A percentile compares a stretch with the other conserved stretches of the same genome.
These are phyloP conservation scores for Ceratosolen solmsi DNA, from an alignment of 1,140 invertebrate genomes.

Conservation along the genomic window DNA sequence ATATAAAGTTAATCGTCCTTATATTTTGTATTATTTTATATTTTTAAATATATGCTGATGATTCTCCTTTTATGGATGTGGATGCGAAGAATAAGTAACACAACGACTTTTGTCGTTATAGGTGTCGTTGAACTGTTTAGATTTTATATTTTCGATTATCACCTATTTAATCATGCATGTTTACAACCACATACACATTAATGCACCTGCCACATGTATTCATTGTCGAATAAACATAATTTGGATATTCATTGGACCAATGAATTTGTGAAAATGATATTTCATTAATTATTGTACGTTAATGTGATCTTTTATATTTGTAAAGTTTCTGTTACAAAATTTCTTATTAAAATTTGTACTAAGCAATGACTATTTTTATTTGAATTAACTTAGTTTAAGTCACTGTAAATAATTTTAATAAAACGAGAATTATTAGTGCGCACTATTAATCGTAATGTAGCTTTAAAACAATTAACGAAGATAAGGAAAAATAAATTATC, in stretches of 20 bases:
- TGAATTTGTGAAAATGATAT: constrained; percentile 24
- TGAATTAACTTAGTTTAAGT: too few species aligned
- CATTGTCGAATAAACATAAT: constrained; percentile 17
- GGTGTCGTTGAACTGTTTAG: background rate
- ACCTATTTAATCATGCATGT: constrained; percentile 25
- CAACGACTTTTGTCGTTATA: constrained; percentile 38
- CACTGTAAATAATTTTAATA: too few species aligned
- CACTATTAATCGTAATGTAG: too few species aligned
- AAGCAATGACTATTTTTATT: too few species aligned
- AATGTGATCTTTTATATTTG: background rate
- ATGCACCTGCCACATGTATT: background rate
- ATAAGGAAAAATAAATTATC: too few species aligned
- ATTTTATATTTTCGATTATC: constrained; percentile 34
- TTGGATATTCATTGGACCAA: background rate
- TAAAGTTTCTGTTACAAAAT: too few species aligned
- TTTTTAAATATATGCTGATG: too few species aligned
- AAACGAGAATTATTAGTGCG: too few species aligned
- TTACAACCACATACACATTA: background rate
- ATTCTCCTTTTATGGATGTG: background rate
- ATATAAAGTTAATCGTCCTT: too few species aligned
- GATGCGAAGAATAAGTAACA: constrained; percentile 22
- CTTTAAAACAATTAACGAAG: too few species aligned
- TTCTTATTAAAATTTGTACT: too few species aligned
- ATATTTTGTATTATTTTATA: too few species aligned
- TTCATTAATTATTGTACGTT: constrained; percentile 1